phyloP scores from a whole-genome alignment of 2,113 vertebrate species.

The Zonotrichia leucophrys region DNA sequence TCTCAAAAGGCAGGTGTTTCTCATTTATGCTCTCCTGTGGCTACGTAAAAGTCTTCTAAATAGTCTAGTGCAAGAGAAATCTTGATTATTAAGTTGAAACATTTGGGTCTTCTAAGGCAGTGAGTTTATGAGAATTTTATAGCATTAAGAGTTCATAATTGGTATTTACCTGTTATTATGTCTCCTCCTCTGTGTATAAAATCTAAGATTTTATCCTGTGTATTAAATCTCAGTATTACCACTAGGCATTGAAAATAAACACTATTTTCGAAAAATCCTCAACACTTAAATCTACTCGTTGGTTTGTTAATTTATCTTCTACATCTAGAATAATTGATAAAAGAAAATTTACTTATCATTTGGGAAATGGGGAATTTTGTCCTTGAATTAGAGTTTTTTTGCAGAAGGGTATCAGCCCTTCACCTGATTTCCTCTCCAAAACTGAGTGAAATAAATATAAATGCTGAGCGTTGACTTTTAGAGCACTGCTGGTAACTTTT shows the following conservation, averaged over 20 bases:
- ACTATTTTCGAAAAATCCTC: not conserved
- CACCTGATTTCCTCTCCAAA: not conserved
- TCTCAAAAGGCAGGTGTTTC: not conserved
- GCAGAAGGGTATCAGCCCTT: not conserved
- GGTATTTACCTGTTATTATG: not conserved
- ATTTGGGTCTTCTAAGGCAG: not conserved
- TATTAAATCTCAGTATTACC: not conserved
- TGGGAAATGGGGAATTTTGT: not conserved
- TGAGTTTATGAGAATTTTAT: not conserved
- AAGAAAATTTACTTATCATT: not conserved
- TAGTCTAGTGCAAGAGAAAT: not conserved
- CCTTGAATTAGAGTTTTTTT: not conserved
- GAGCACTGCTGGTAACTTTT: not conserved
- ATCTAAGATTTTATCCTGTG: not conserved
- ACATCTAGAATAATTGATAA: not conserved
- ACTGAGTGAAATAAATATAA: not conserved
- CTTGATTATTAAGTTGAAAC: not conserved
- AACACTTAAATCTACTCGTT: not conserved
- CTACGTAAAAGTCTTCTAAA: not conserved
- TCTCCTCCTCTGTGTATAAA: not conserved
- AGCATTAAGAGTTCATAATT: not conserved
- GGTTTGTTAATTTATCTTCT: not conserved
- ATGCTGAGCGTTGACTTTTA: not conserved
- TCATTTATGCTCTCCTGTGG: not conserved
- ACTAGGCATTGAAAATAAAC: not conserved